Base-by-base conservation (phyloP, 2,113 vertebrate genomes). In the Oryzias melastigma region DNA sequence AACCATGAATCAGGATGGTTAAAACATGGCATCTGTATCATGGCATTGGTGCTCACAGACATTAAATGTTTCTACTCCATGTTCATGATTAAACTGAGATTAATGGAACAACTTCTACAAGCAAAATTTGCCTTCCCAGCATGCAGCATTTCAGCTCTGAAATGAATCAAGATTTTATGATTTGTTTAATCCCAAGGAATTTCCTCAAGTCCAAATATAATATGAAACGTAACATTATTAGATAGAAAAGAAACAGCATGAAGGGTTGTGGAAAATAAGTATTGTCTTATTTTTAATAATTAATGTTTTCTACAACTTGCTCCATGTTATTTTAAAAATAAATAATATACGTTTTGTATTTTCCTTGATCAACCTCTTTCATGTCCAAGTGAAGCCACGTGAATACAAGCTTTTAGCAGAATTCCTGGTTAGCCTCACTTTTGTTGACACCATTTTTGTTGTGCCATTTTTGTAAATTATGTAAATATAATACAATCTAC, bases 361-460 rank as follows among this genome's bases (percentile, higher is more conserved):
- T 35, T 8, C 35, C 35, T 12, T 12, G 35, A 67, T 67, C 71
- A 81, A 82, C 73, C 59, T 65, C 77, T 75, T 79, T 78, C 66
- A 73, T 52, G 48, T 78, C 83, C 82, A 85, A 85, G 81, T 80
- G 70, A 89, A 85, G 81, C 78, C 75, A 73, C 84, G 80, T 86
- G 80, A 88, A 89, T 86, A 88, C 68, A 73, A 78, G 57, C 66
- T 78, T 70, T 66, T 64, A 75, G 75, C 62, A 75, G 75, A 67
- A 67, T 76, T 79, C 77, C 74, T 68, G 74, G 77, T 81, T 70
- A 64, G 55, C 75, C 73, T 71, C 46, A 68, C 61, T 77, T 67
- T 62, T 58, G 76, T 64, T 74, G 75, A 83, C 79, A 78, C 62
- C 50, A 2, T 84, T 61, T 66, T 63, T 77, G 29, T 59, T 68